Conservation (phyloP, 2,888 invertebrate genomes). For the Scaptomyza cyrtandrae region DNA sequence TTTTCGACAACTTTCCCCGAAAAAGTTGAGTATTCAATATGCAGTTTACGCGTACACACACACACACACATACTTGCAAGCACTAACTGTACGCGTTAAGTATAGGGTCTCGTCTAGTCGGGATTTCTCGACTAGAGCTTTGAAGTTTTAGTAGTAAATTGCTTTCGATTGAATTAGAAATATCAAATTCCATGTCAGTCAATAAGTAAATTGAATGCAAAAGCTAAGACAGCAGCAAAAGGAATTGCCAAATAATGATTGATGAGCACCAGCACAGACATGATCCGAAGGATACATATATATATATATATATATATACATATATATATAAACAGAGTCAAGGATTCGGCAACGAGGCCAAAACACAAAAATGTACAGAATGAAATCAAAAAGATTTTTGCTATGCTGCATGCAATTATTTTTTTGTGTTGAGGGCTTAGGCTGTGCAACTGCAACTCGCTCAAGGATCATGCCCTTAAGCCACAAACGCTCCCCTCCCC, state of each 20-base stretch:
- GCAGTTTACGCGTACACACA: too few relatives aligned
- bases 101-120: too few relatives aligned
- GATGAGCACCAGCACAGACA: slow-evolving; percentile 17
- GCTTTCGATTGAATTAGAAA: slow-evolving; percentile 31
- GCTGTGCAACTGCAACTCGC: slow-evolving; percentile 33
- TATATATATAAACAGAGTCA: slow-evolving; percentile 24
- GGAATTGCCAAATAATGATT: slow-evolving; percentile 42
- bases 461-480: slow-evolving; percentile 66
- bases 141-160: slow-evolving; percentile 13
- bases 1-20: too few relatives aligned
- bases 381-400: not conserved
- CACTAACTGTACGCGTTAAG: too few relatives aligned
- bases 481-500: not conserved
- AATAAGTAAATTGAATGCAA: slow-evolving; percentile 1
- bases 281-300: not conserved
- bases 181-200: slow-evolving; percentile 23
- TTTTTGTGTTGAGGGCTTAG: slow-evolving; percentile 22
- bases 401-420: slow-evolving; percentile 49
- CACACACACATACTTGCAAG: too few relatives aligned
- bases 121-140: too few relatives aligned
- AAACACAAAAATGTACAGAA: not conserved
- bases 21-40: too few relatives aligned
- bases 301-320: not conserved
- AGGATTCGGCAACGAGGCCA: slow-evolving; percentile 17
- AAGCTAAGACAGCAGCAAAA: not conserved